Evolutionary conservation across 2,113 vertebrate genomes (phyloP), one percentile per base, ranked within the genome.

Genomic region (Thomomys bottae): DNA sequence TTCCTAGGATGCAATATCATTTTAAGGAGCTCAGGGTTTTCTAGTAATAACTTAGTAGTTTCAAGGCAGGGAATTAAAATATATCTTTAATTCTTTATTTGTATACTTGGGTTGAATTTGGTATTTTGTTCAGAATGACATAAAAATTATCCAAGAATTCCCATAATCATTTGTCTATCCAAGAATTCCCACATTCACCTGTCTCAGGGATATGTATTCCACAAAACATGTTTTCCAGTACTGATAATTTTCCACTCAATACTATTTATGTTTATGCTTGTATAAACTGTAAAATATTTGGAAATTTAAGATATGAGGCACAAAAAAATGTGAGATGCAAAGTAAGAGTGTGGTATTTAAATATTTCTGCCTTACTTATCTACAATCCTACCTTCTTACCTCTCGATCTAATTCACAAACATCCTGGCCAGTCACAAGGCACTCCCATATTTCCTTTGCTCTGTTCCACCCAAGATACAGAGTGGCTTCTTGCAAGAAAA

Each of bases 401-500:
- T 99, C 99, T 96, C 99, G 97, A 96, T 99, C 99, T 78, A 99
- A 97, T 87, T 99, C 99, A 94, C 99, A 99, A 73, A 99, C 98
- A 90, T 99, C 99, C 21, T 99, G 98, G 90, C 99, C 98, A 2
- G 99, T 99, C 79, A 99, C 99, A 88, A 99, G 98, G 95, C 99
- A 99, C 95, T 99, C 99, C 99, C 99, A 99, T 91, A 99, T 98
- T 97, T 99, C 99, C 94, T 99, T 99, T 96, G 99, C 99, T 92
- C 99, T 97, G 97, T 99, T 99, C 99, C 99, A 99, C 86, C 99
- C 99, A 94, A 99, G 98, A 97, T 99, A 99, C 32, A 99, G 98
- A 80, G 99, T 99, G 94, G 99, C 99, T 98, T 99, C 99, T 98
- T 99, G 99, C 83, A 99, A 98, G 97, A 99, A 99, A 98, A 99